Percentiles rank a stretch among this genome's conserved stretches.
phyloP scores from a whole-genome alignment of 2,113 vertebrate species.

The Ahaetulla prasina region DNA sequence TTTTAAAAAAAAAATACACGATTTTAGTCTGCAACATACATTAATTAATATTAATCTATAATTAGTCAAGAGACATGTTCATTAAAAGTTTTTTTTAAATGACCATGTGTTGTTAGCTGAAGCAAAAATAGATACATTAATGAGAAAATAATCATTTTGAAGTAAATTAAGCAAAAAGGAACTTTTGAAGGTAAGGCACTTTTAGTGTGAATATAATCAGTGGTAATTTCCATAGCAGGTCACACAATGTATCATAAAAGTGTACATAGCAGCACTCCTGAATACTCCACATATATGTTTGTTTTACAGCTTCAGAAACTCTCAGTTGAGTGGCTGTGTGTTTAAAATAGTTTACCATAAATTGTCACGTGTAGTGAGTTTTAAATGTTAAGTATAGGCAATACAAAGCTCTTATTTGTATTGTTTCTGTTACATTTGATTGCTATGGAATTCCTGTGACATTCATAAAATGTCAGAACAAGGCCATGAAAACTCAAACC shows the following conservation, averaged over 20 bases:
- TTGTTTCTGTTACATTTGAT: not conserved
- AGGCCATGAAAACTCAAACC: not conserved
- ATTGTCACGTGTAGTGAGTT: not conserved
- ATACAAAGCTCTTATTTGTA: not conserved
- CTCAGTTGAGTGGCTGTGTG: slow-evolving; percentile 6
- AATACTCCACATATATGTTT: not conserved
- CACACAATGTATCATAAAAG: not conserved
- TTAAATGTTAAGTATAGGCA: not conserved
- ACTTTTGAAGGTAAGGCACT: not conserved
- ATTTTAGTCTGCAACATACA: slow-evolving; percentile 52
- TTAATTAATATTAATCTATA: slow-evolving; percentile 21
- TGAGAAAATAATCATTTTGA: slow-evolving; percentile 63
- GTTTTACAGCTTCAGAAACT: slow-evolving; percentile 1
- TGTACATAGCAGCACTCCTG: not conserved
- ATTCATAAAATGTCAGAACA: not conserved
- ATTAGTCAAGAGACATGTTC: slow-evolving; percentile 61
- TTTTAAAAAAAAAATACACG: not conserved
- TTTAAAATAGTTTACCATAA: slow-evolving; percentile 27
- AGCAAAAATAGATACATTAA: slow-evolving; percentile 59
- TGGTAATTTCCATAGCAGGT: slow-evolving; percentile 14
- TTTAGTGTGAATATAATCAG: accelerated
- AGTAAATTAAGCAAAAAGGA: slow-evolving; percentile 24
- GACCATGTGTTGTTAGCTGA: slow-evolving; percentile 56
- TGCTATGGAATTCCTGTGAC: not conserved
- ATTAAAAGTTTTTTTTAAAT: slow-evolving; percentile 43